Conservation (phyloP, 2,113 vertebrate genomes). For the Alces alces region DNA sequence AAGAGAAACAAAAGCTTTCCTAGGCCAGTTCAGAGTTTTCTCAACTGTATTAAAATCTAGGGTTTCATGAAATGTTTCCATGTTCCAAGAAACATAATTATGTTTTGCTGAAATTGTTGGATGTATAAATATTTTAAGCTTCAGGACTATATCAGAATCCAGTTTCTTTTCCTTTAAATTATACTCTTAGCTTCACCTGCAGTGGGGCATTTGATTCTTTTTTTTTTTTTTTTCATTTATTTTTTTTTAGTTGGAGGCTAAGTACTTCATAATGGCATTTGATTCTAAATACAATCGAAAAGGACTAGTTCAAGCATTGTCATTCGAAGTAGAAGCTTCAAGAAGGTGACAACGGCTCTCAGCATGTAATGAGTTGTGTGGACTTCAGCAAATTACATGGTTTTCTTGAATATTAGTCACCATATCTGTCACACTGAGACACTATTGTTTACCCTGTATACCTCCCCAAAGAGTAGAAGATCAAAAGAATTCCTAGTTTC, state of each 20-base stretch:
- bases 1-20: neutral
- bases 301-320: neutral
- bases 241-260: too few relatives aligned
- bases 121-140: neutral
- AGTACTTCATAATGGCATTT: too few relatives aligned
- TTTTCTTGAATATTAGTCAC: constrained; percentile 18
- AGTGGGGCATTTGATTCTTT: neutral
- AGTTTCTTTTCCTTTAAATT: neutral
- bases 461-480: neutral
- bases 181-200: neutral
- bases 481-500: neutral
- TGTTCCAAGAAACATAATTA: neutral
- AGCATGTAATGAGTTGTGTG: neutral
- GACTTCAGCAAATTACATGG: neutral
- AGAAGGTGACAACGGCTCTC: neutral
- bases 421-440: neutral
- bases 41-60: neutral
- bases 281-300: neutral
- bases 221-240: too few relatives aligned
- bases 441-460: neutral
- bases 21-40: neutral
- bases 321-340: neutral
- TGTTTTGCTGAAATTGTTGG: neutral
- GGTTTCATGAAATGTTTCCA: neutral
- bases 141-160: neutral